Conservation (phyloP, 2,113 vertebrate species). For the Pimephales promelas region DNA sequence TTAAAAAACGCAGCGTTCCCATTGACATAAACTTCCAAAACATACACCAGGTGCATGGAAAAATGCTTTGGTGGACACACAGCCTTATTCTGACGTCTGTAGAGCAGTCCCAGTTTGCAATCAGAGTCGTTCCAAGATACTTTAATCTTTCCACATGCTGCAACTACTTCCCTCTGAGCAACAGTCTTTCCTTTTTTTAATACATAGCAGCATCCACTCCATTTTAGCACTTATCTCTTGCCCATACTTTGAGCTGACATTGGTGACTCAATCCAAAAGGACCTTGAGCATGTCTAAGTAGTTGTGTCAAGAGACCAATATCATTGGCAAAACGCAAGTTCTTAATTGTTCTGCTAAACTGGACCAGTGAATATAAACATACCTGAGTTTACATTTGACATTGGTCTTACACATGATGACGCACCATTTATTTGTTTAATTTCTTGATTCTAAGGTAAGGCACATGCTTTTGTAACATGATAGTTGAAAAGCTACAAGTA, state of each 20-base stretch:
- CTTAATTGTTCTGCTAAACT: neutral
- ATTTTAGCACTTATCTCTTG: neutral
- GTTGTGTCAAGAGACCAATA: neutral
- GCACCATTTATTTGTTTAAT: neutral
- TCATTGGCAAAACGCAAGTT: neutral
- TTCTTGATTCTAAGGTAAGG: constrained; percentile 10
- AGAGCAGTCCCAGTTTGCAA: neutral
- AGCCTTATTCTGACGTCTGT: no score
- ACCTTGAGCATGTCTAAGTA: neutral
- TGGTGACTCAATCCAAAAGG: neutral
- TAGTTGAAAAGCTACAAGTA: constrained; percentile 12
- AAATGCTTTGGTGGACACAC: no score
- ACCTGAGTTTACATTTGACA: neutral
- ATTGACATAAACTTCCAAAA: no score
- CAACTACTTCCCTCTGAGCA: neutral
- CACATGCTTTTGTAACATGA: neutral
- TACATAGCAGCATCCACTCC: neutral
- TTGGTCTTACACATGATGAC: neutral
- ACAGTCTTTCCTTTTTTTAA: neutral
- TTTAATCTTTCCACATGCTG: neutral
- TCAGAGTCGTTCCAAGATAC: neutral
- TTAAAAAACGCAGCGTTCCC: no score
- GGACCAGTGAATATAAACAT: neutral
- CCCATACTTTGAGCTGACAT: neutral
- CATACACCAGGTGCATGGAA: no score